Evolutionary conservation across 1,140 invertebrate species (phyloP).

Genomic region (Papilio xuthus): DNA sequence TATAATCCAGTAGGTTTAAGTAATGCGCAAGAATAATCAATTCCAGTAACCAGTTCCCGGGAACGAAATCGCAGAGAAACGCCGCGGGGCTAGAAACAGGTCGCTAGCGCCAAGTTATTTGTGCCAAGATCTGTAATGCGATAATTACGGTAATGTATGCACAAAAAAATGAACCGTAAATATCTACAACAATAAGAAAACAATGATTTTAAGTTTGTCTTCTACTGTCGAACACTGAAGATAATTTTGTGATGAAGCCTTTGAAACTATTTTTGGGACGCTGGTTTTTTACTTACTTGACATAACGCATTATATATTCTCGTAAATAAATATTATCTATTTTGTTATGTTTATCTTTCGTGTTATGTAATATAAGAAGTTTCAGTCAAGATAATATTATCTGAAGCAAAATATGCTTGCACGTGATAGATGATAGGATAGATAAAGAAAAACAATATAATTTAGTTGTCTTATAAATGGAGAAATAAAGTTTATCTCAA

Average conservation of each 20-base stretch:
- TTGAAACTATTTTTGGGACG: not conserved
- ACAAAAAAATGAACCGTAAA: not conserved
- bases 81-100: slow-evolving; percentile 7
- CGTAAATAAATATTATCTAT: not conserved
- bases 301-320: not conserved
- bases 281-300: not conserved
- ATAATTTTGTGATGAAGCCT: not conserved
- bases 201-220: too few species aligned
- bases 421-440: not conserved
- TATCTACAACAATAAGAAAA: not conserved
- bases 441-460: slow-evolving; percentile 11
- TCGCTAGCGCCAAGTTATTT: not conserved
- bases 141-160: slow-evolving; percentile 3
- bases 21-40: slow-evolving; percentile 3
- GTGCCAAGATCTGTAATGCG: slow-evolving; percentile 13
- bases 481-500: not conserved
- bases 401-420: not conserved
- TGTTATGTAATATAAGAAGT: slow-evolving; percentile 1
- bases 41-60: slow-evolving; percentile 11
- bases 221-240: not conserved
- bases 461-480: not conserved
- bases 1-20: slow-evolving; percentile 14
- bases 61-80: not conserved
- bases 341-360: not conserved
- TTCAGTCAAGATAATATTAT: not conserved